A percentile compares a stretch with the other conserved stretches of the same genome.
Evolutionary conservation across 2,888 invertebrate species (phyloP).

Genomic region (Artemia sp.): DNA sequence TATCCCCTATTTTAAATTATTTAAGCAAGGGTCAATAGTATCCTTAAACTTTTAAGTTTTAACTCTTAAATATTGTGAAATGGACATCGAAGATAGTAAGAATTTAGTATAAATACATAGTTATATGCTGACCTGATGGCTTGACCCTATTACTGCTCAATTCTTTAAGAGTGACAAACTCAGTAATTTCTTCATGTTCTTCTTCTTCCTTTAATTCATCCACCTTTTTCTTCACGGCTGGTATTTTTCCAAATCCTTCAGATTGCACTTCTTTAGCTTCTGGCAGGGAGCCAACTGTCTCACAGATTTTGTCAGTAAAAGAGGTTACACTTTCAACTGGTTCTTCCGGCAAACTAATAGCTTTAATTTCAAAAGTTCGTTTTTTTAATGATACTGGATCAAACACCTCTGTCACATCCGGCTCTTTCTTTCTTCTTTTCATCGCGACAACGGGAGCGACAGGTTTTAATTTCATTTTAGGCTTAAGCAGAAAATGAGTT

Average conservation of each 20-base stretch:
- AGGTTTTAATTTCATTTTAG: not conserved
- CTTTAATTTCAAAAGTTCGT: conserved; percentile 26
- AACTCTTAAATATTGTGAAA: no score
- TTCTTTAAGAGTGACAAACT: conserved; percentile 28
- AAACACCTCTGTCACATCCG: not conserved
- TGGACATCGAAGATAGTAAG: no score
- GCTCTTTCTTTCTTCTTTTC: not conserved
- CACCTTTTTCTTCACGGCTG: conserved; percentile 48
- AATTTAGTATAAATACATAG: no score
- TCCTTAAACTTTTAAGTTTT: no score
- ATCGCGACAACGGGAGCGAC: conserved; percentile 11
- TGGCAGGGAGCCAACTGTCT: conserved; percentile 41
- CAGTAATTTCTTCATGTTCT: conserved; percentile 27
- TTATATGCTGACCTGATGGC: conserved; percentile 36
- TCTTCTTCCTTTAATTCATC: conserved; percentile 23
- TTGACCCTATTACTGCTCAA: conserved; percentile 46
- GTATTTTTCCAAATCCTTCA: conserved; percentile 37
- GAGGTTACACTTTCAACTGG: not conserved
- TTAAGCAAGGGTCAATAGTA: no score
- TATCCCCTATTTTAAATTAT: no score
- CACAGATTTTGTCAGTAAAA: conserved; percentile 16
- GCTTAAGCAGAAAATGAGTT: not conserved
- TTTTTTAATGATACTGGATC: conserved; percentile 27
- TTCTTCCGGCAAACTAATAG: not conserved
- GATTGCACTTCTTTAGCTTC: conserved; percentile 44